These are phyloP conservation scores for Zaprionus africanus DNA, from an alignment of 1,140 invertebrate genomes.

Conservation along the genomic window DNA sequence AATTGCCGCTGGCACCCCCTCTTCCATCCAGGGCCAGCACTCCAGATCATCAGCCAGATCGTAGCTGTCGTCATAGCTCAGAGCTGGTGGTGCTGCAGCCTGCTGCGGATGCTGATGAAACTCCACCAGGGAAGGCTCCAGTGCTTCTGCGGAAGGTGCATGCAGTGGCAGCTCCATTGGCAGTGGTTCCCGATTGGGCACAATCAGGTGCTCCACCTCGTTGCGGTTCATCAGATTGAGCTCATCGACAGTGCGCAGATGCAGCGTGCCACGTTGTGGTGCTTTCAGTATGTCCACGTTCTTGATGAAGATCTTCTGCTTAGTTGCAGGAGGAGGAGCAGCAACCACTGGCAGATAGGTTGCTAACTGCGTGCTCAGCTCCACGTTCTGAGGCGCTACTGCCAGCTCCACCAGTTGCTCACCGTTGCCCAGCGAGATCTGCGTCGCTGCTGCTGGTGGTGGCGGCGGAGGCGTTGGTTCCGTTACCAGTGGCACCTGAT, in stretches of 20 bases:
- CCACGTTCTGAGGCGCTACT: constrained; percentile 24
- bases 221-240: constrained; percentile 82
- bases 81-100: constrained; percentile 83
- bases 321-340: constrained; percentile 16
- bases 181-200: constrained; percentile 90
- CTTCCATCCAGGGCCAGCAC: constrained; percentile 69
- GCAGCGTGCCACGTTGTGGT: constrained; percentile 72
- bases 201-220: constrained; percentile 79
- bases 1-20: constrained; percentile 35
- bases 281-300: constrained; percentile 79
- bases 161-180: constrained; percentile 86
- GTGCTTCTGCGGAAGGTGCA: constrained; percentile 1
- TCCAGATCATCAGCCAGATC: constrained; percentile 71
- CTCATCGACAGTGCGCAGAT: constrained; percentile 82
- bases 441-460: background rate
- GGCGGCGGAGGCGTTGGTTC: constrained; percentile 47
- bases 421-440: background rate
- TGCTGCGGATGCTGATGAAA: constrained; percentile 79
- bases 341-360: constrained; percentile 43
- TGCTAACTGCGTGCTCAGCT: constrained; percentile 36
- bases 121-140: constrained; percentile 27
- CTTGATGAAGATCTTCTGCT: constrained; percentile 82
- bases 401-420: constrained; percentile 28
- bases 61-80: constrained; percentile 68
- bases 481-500: constrained; percentile 40